Evolutionary conservation across 2,113 vertebrate species (phyloP), one percentile per base, ranked within the genome.

Genomic region (Microcebus tavaratra): DNA sequence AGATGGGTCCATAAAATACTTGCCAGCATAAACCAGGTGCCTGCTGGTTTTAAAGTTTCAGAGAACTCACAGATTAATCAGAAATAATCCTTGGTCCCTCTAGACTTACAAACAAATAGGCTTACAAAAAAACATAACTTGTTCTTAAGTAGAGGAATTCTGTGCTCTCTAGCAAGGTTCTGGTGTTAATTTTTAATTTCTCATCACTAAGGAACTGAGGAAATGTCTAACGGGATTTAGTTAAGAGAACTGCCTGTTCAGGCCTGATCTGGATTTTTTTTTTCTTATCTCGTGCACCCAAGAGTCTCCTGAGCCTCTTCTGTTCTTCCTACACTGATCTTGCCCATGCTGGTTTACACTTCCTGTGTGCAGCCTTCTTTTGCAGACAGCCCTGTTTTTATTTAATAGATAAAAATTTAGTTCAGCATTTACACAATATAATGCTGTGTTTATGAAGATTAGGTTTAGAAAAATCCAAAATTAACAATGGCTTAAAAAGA

Each of bases 391-490:
- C 34, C 10, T 13, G 61, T 53, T 67, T 73, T 90, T 55, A 72
- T 67, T 90, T 55, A 72, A 61, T 18, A 73, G 67, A 55, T 88
- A 55, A 73, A 90, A 83, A n/a, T 50, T 57, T 42, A 36, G 5
- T 67, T 93, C 61, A 20, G 53, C 59, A 76, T 76, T 88, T 95
- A 88, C 14, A 48, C 17, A 72, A 50, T 12, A 29, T 20, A 63
- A 29, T 67, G 34, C 36, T 57, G 21, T 73, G 48, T 57, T 95
- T 95, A 65, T 45, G 59, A 87, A 90, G 61, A 90, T 95, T 82
- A 76, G 36, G 20, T 84, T 93, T 91, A 42, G 61, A 83, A 73
- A 63, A 95, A 55, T 79, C 63, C 76, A 73, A 84, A 80, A 88
- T 79, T 88, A 95, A 80, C 29, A 91, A 50, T 8, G 29, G 55